These are phyloP conservation scores for Urocolius indicus DNA, from an alignment of 2,113 vertebrate genomes.

Conservation along the genomic window DNA sequence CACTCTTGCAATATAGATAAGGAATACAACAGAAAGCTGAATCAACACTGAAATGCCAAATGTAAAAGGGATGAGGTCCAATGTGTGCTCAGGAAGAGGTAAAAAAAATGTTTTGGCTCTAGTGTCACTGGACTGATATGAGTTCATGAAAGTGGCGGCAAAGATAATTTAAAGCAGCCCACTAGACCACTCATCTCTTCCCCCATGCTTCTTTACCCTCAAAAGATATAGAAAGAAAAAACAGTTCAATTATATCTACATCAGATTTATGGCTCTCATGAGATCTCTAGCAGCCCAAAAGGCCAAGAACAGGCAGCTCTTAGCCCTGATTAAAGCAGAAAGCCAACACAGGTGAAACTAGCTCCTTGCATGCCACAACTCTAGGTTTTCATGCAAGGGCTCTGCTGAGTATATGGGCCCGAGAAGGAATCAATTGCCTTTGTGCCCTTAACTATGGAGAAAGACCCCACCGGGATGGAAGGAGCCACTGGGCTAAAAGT, in stretches of 20 bases:
- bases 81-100: accelerated
- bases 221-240: background rate
- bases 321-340: background rate
- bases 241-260: background rate
- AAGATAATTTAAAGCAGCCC: background rate
- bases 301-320: background rate
- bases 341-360: background rate
- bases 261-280: background rate
- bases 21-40: background rate
- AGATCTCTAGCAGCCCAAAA: background rate
- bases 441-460: background rate
- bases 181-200: background rate
- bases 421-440: background rate
- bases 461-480: background rate
- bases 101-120: background rate
- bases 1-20: accelerated
- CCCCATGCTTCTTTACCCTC: background rate
- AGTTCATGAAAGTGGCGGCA: background rate
- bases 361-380: background rate
- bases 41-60: background rate
- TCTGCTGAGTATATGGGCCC: background rate
- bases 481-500: background rate
- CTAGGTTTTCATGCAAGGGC: background rate
- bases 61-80: background rate
- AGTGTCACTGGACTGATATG: accelerated